A percentile compares a stretch with the other conserved stretches of the same genome.
These are phyloP conservation scores for Dinoponera quadriceps DNA, from an alignment of 1,140 invertebrate genomes.

Conservation along the genomic window DNA sequence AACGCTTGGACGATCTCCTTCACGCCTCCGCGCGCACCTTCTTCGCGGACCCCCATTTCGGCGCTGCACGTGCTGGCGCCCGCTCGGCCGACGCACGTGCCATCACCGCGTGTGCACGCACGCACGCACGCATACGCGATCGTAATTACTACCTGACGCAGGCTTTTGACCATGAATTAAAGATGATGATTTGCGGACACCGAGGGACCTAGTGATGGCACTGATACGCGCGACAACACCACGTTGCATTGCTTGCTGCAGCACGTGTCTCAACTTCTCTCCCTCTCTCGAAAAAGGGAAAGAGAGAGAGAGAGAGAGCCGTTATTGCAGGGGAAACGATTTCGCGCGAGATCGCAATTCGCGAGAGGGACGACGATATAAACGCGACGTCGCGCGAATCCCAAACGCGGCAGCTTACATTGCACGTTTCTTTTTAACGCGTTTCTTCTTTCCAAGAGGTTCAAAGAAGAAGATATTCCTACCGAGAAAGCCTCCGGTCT, in stretches of 20 bases:
- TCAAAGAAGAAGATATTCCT: too few species aligned
- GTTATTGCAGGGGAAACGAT: slow-evolving; percentile 39
- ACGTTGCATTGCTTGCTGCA: slow-evolving; percentile 20
- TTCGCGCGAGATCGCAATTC: slow-evolving; percentile 40
- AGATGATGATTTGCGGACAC: slow-evolving; percentile 53
- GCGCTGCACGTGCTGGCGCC: slow-evolving; percentile 54
- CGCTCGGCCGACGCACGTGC: slow-evolving; percentile 57
- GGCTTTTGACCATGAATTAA: slow-evolving; percentile 69
- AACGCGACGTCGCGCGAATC: slow-evolving; percentile 7
- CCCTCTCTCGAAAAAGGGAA: slow-evolving; percentile 9
- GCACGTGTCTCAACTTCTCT: background rate
- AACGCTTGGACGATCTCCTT: slow-evolving; percentile 19
- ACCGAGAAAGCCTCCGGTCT: background rate
- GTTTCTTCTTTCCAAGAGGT: background rate
- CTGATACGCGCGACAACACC: slow-evolving; percentile 36
- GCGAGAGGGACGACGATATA: background rate
- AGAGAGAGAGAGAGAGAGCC: too few species aligned
- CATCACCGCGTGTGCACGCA: slow-evolving; percentile 37
- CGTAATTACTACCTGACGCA: slow-evolving; percentile 70
- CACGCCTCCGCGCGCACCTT: slow-evolving; percentile 9
- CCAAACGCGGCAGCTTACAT: background rate
- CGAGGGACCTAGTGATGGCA: slow-evolving; percentile 4
- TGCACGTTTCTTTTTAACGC: background rate
- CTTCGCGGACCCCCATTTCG: slow-evolving; percentile 24
- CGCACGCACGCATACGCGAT: slow-evolving; percentile 16